phyloP scores from a whole-genome alignment of 2,888 invertebrate species.

The Argynnis bischoffii region DNA sequence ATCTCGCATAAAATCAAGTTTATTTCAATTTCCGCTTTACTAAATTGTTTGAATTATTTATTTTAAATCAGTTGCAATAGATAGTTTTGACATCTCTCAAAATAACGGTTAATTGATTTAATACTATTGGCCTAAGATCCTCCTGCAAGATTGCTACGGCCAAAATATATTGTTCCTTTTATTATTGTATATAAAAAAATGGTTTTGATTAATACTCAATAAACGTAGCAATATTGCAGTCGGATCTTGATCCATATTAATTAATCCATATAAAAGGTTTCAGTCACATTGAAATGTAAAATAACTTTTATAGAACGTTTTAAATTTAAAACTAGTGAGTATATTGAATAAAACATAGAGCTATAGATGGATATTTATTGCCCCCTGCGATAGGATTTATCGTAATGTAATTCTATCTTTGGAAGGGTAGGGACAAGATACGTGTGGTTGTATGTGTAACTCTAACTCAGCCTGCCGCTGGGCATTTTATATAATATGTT shows the following conservation, averaged over 20 bases:
- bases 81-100: background rate
- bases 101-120: no score
- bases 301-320: background rate
- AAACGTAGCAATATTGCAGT: no score
- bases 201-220: no score
- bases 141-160: no score
- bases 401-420: slow-evolving; percentile 22
- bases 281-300: slow-evolving; percentile 1
- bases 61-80: background rate
- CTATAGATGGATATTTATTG: slow-evolving; percentile 15
- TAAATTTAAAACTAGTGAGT: background rate
- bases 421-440: slow-evolving; percentile 11
- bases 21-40: slow-evolving; percentile 41
- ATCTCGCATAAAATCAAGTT: slow-evolving; percentile 41
- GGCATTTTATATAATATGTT: background rate
- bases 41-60: slow-evolving; percentile 3
- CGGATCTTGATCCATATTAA: no score
- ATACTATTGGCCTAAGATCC: no score
- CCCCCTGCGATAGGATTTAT: slow-evolving; percentile 7
- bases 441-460: slow-evolving; percentile 9
- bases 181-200: no score
- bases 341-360: slow-evolving; percentile 10
- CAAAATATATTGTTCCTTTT: no score
- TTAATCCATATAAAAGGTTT: no score
- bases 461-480: slow-evolving; percentile 7